Conservation (phyloP, 2,888 invertebrate genomes). For the Philaethria dido region DNA sequence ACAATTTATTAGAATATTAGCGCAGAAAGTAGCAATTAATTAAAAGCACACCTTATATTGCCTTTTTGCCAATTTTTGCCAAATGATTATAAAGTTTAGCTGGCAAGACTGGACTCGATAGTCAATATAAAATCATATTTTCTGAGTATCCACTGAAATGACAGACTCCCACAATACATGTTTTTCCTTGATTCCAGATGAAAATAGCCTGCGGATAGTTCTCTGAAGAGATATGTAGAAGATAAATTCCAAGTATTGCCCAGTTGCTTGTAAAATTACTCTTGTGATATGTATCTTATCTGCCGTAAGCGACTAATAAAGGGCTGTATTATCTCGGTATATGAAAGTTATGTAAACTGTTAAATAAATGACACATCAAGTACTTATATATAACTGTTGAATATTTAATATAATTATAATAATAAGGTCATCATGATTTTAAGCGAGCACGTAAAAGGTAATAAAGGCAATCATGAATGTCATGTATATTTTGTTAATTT, state of each 20-base stretch:
- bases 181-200: neutral
- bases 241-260: neutral
- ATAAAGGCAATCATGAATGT: no score
- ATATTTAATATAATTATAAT: neutral
- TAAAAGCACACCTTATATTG: no score
- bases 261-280: conserved; percentile 8
- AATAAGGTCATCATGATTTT: neutral
- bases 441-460: neutral
- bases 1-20: no score
- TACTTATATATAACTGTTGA: neutral
- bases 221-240: neutral
- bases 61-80: no score
- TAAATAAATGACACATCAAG: neutral
- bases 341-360: neutral
- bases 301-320: neutral
- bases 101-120: neutral
- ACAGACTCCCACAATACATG: neutral
- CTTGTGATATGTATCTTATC: neutral
- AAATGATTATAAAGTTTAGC: neutral
- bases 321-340: neutral
- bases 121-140: neutral
- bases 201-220: neutral
- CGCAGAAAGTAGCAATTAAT: no score
- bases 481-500: neutral
- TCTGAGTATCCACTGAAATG: neutral